Base-by-base conservation (phyloP, 2,888 invertebrate species). In the Drosophila stalkeri region DNA sequence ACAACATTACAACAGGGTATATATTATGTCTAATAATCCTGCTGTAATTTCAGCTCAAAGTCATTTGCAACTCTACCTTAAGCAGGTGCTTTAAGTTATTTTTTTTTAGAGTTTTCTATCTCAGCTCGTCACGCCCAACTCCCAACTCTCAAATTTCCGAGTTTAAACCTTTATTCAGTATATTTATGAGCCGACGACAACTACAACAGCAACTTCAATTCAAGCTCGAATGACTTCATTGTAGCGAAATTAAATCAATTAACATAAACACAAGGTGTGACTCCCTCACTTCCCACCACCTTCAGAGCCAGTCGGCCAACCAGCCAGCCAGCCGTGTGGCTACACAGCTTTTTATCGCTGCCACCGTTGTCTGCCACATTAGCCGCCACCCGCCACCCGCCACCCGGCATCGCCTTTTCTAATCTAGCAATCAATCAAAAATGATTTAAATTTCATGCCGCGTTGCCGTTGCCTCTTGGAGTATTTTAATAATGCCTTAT, bases 381-480 rank as follows among this genome's bases (percentile, higher is more conserved):
- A 31, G 49, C 60, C 35, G 35, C 57, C 47, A 49, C 35, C 39
- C 39, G 55, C 16, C 46, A 14, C 41, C 9, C 46, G 20, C 11
- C 43, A 46, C 27, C 27, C 18, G 39, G 31, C 63, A 41, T 62
- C 49, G 52, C 64, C 71, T 46, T 18, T 12, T 41, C 20, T 91
- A 90, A 91, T 91, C 91, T 83, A 62, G 80, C 90, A 88, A 91
- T 91, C 91, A 90, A 91, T 91, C 91, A 90, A 90, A 90, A 91
- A 85, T 91, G 85, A 91, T 91, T 91, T 90, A 82, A 91, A 90
- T 90, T 91, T 86, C 82, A 83, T 83, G 80, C 81, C 78, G 80
- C 81, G 79, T 80, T 66, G 69, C 84, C n/a, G n/a, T n/a, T 69
- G 14, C 44, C 54, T 39, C 55, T 55, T 43, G 46, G 18, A 44